These are phyloP conservation scores for Clivina fossor DNA, from an alignment of 2,888 invertebrate genomes.

Conservation along the genomic window DNA sequence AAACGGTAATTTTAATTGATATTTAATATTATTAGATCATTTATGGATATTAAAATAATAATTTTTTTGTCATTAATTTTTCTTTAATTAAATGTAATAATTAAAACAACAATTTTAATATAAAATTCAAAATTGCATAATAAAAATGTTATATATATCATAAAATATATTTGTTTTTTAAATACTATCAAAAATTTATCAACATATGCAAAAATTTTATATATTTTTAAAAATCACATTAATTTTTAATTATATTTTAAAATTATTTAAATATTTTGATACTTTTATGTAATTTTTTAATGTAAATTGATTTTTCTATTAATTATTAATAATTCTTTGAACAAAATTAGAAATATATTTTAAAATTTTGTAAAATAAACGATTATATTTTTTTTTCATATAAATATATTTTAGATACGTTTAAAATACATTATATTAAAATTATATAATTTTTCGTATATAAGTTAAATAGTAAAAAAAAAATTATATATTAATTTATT, in stretches of 20 bases:
- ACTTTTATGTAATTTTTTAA: too few species aligned
- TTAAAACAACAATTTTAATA: too few species aligned
- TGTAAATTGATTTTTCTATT: too few species aligned
- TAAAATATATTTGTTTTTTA: background rate
- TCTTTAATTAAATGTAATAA: too few species aligned
- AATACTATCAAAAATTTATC: background rate
- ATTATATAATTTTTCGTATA: slow-evolving; percentile 9
- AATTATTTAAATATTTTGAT: slow-evolving; percentile 6
- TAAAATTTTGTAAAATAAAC: too few species aligned
- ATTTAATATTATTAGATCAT: too few species aligned
- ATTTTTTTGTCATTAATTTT: too few species aligned
- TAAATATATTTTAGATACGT: slow-evolving; percentile 2
- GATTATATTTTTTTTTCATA: slow-evolving; percentile 10
- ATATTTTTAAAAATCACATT: background rate
- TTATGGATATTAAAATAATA: too few species aligned
- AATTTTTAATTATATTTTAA: background rate
- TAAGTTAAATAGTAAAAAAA: background rate
- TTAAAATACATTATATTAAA: background rate
- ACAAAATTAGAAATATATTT: too few species aligned
- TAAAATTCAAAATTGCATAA: background rate
- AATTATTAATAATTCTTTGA: too few species aligned
- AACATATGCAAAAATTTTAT: too few species aligned
- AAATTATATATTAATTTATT: background rate
- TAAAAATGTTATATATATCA: background rate
- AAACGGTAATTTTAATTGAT: too few species aligned